A percentile compares a stretch with the other conserved stretches of the same genome.
These are phyloP conservation scores for Uloborus diversus DNA, from an alignment of 1,140 invertebrate species.

Conservation along the genomic window DNA sequence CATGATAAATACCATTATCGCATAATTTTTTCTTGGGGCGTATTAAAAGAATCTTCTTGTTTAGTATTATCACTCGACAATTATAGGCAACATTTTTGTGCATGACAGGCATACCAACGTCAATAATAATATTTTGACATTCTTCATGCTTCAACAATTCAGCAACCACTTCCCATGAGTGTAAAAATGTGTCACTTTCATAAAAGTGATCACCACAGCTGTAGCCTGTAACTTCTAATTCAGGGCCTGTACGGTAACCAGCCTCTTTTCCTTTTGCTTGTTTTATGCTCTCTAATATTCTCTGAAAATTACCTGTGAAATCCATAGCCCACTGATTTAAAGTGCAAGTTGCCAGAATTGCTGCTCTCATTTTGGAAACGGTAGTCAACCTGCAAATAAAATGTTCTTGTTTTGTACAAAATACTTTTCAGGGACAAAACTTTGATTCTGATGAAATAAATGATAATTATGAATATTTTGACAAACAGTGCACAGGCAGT, in stretches of 20 bases:
- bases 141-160: slow-evolving; percentile 80
- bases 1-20: slow-evolving; percentile 96
- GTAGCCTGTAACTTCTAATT: slow-evolving; percentile 96
- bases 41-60: slow-evolving; percentile 91
- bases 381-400: no score
- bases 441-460: no score
- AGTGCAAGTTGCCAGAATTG: slow-evolving; percentile 81
- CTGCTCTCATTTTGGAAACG: no score
- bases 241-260: slow-evolving; percentile 90
- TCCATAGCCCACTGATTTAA: slow-evolving; percentile 99
- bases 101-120: slow-evolving; percentile 97
- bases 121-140: slow-evolving; percentile 90
- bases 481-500: no score
- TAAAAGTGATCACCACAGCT: slow-evolving; percentile 98
- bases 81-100: slow-evolving; percentile 96
- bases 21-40: slow-evolving; percentile 93
- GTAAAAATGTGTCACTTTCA: slow-evolving; percentile 92
- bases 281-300: slow-evolving; percentile 89
- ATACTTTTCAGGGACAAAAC: no score
- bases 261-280: slow-evolving; percentile 88
- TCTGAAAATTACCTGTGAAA: slow-evolving; percentile 90
- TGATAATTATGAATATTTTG: no score
- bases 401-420: no score
- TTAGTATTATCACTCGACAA: slow-evolving; percentile 90
- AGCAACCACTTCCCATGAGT: slow-evolving; percentile 95